These are phyloP conservation scores for Ormia ochracea DNA, from an alignment of 2,888 invertebrate genomes.

Conservation along the genomic window DNA sequence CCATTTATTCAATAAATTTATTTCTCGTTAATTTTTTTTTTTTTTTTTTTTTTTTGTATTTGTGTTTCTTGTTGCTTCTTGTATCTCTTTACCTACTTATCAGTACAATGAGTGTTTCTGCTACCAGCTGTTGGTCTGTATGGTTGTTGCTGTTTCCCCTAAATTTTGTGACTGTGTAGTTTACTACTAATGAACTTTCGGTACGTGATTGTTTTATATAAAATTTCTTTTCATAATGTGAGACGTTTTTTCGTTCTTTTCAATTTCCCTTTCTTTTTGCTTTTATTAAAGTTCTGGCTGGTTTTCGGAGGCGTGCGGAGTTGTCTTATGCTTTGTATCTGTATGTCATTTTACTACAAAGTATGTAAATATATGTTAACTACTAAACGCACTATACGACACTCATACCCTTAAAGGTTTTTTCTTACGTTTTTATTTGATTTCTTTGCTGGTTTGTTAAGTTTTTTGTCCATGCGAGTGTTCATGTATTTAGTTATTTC, in stretches of 20 bases:
- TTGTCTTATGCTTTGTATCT: constrained; percentile 25
- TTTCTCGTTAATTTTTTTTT: not conserved
- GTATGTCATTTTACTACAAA: not conserved
- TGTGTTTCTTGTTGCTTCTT: not conserved
- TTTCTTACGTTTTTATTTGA: not conserved
- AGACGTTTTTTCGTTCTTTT: not conserved
- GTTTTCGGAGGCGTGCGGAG: not conserved
- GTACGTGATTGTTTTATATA: constrained; percentile 57
- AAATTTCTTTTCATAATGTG: constrained; percentile 29
- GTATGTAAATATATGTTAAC: constrained; percentile 48
- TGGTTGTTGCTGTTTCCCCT: not conserved
- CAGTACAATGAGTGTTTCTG: constrained; percentile 14
- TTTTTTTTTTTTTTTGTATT: not conserved
- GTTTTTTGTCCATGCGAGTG: not conserved
- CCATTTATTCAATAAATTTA: constrained; percentile 36
- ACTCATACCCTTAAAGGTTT: constrained; percentile 45
- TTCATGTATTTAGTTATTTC: not conserved
- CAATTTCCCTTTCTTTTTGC: constrained; percentile 6
- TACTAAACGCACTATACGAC: constrained; percentile 53
- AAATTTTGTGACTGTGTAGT: not conserved
- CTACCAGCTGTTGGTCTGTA: not conserved
- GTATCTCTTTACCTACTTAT: constrained; percentile 27
- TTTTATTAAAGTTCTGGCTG: constrained; percentile 17
- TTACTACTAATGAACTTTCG: constrained; percentile 53
- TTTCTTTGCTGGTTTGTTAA: not conserved